Conservation (phyloP, 2,888 invertebrate genomes). For the Synergus itoensis region DNA sequence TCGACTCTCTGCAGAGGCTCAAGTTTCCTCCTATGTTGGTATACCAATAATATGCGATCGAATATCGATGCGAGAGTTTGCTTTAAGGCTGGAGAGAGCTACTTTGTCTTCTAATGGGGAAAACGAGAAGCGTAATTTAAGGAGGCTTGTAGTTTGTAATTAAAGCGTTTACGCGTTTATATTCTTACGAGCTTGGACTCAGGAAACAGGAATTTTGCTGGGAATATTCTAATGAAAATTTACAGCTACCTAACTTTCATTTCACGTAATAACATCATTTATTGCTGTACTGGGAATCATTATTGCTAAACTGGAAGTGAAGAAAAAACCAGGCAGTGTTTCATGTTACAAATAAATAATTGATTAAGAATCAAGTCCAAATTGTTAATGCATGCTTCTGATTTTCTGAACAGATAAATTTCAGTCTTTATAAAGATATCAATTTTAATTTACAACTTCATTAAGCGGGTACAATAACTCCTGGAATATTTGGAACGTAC, state of each 20-base stretch:
- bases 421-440: not conserved
- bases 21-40: conserved; percentile 15
- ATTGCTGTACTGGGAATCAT: not conserved
- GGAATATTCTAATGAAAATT: not conserved
- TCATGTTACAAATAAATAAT: not conserved
- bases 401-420: not conserved
- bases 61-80: conserved; percentile 31
- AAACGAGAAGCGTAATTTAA: conserved; percentile 9
- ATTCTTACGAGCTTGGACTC: not conserved
- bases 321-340: not conserved
- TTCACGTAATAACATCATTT: not conserved
- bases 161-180: conserved; percentile 17
- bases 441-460: too few relatives aligned
- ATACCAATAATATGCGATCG: conserved; percentile 11
- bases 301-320: not conserved
- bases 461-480: too few relatives aligned
- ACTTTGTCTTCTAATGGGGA: conserved; percentile 27
- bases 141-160: conserved; percentile 17
- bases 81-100: not conserved
- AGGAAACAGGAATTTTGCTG: not conserved
- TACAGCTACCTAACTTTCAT: not conserved
- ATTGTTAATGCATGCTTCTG: not conserved
- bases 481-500: too few relatives aligned
- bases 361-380: too few relatives aligned
- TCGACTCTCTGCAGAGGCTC: conserved; percentile 1